Conservation (phyloP, 2,888 invertebrate genomes). For the Isotomurus palustris region DNA sequence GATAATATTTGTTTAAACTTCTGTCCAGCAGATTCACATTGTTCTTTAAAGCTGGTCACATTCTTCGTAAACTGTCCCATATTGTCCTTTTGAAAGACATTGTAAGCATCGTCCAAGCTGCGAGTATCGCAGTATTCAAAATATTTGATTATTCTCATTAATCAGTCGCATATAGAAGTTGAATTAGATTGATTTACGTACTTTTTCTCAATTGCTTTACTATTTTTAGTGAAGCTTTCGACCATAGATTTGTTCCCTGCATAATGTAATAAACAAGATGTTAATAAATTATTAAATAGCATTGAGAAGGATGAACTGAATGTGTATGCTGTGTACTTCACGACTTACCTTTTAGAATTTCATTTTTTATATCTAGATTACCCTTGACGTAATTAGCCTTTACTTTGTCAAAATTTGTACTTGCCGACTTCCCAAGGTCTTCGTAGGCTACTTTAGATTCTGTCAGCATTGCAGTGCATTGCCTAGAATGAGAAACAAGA, state of each 20-base stretch:
- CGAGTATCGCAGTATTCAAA: not conserved
- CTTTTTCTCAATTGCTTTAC: not conserved
- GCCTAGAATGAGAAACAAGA: no score
- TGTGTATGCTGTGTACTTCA: not conserved
- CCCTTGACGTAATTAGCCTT: conserved; percentile 2
- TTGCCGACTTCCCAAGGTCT: conserved; percentile 3
- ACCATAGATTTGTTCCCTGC: not conserved
- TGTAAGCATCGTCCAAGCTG: not conserved
- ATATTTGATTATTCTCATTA: not conserved
- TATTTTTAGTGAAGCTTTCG: not conserved
- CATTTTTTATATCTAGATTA: conserved; percentile 1
- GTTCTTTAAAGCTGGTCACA: not conserved
- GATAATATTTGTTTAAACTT: no score
- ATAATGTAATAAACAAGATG: not conserved
- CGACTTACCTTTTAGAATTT: not conserved
- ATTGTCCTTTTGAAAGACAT: not conserved
- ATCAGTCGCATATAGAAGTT: no score
- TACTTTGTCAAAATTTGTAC: conserved; percentile 9
- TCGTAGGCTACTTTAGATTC: conserved; percentile 3
- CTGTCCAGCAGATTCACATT: not conserved
- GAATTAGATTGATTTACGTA: not conserved
- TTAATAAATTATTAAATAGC: no score
- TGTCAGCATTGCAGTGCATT: not conserved
- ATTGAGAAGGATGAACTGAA: not conserved
- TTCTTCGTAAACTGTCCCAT: not conserved